These are phyloP conservation scores for Scarus forsteni DNA, from an alignment of 2,797 vertebrate species.

Conservation along the genomic window DNA sequence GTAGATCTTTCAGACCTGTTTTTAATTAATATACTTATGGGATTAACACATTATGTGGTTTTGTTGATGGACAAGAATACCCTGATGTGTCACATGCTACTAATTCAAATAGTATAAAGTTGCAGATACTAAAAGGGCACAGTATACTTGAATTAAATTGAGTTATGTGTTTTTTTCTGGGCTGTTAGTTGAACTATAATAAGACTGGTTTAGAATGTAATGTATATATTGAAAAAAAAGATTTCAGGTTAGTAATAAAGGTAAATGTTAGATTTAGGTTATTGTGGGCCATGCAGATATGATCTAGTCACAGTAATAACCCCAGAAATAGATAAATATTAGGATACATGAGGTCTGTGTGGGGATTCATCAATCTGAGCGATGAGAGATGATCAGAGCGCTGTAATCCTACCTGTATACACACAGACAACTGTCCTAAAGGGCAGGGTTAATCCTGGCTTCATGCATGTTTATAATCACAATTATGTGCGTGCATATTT, in stretches of 20 bases:
- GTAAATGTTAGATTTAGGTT: neutral
- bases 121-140: no score
- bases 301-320: neutral
- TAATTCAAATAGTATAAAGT: no score
- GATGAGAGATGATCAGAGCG: constrained; percentile 65
- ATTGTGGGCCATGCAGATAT: neutral
- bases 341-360: constrained; percentile 33
- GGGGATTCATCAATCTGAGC: constrained; percentile 69
- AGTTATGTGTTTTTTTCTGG: no score
- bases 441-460: constrained; percentile 53
- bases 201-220: no score
- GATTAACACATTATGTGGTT: no score
- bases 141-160: no score
- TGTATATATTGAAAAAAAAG: no score
- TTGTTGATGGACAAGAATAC: no score
- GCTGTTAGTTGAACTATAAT: no score
- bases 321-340: neutral
- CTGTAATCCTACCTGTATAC: constrained; percentile 71
- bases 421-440: constrained; percentile 31
- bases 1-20: no score
- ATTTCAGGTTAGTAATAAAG: neutral
- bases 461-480: constrained; percentile 29
- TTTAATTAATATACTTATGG: no score
- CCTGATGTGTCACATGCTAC: no score
- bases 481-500: constrained; percentile 2